Percentiles rank a stretch among this genome's conserved stretches.
phyloP scores from a whole-genome alignment of 2,797 vertebrate species.

The Dallia pectoralis region DNA sequence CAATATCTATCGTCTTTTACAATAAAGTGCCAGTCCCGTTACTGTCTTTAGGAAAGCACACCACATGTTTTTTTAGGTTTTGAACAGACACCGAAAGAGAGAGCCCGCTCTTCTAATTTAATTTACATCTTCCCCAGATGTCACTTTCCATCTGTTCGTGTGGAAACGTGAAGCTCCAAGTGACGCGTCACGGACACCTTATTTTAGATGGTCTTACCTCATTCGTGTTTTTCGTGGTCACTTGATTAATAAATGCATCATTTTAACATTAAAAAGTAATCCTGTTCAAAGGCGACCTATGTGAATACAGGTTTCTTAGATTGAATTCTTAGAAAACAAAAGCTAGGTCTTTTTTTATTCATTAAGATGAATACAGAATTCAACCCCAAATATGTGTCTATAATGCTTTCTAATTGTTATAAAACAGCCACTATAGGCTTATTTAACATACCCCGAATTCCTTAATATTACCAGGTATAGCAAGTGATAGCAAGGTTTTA shows the following conservation, averaged over 20 bases:
- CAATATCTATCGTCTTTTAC: background rate
- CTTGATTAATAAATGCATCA: background rate
- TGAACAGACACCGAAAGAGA: slow-evolving; percentile 60
- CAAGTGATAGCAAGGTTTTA: background rate
- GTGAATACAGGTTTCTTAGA: background rate
- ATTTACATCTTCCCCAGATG: slow-evolving; percentile 88
- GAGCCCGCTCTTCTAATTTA: slow-evolving; percentile 81
- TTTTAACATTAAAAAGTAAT: background rate
- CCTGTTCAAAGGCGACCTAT: background rate
- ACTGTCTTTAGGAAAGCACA: background rate
- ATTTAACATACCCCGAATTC: background rate
- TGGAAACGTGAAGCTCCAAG: slow-evolving; percentile 70
- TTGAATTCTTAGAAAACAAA: background rate
- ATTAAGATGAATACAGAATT: no score
- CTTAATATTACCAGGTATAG: background rate
- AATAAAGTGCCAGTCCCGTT: background rate
- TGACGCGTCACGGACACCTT: slow-evolving; percentile 39
- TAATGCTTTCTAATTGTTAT: background rate
- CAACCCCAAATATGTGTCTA: background rate
- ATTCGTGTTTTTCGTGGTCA: background rate
- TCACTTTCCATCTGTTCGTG: slow-evolving; percentile 92
- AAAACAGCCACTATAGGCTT: no score
- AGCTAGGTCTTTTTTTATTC: no score
- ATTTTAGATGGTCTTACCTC: background rate
- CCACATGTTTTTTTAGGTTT: background rate